Evolutionary conservation across 2,888 invertebrate species (phyloP), one percentile per base, ranked within the genome.

Genomic region (Dicycla oo): DNA sequence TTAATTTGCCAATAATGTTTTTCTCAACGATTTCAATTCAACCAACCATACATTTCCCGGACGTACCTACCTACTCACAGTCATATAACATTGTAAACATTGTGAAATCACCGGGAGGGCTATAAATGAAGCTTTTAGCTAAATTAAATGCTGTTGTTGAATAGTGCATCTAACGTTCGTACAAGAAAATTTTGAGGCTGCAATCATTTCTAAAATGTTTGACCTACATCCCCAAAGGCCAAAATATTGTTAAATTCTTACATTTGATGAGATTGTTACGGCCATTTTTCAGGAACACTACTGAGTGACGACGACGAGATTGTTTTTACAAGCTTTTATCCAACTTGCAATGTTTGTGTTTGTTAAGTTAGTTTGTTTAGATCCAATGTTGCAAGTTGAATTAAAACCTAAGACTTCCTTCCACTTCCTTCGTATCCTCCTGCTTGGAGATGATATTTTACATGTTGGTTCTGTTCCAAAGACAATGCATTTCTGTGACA

Each of bases 111-210:
- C 34, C 13, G 34, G 49, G 47, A 45, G 61, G 4, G 56, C 49
- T 30, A 63, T 54, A 70, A 51, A 45, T 51, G 53, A 64, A 73
- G 63, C 80, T 78, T 73, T 78, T 67, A 78, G 20, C 47, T 13
- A 73, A 68, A 78, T 79, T 67, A 73, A 67, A 73, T 77, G 43
- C 49, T 67, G 45, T 51, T 77, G 64, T 60, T 64, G 79, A 51
- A 62, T 49, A 58, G 49, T 66, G 62, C 58, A 64, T 79, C 73
- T 40, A 47, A 23, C 23, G 13, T 62, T 49, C 45, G 20, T 15
- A n/a, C 58, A 57, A 40, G 47, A 53, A 61, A 49, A 38, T 26
- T 20, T 66, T 53, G 30, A 40, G n/a, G 26, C 18, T 49, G 56
- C 58, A 65, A 71, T 65, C 13, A 51, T 62, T 65, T 66, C 23